Percentiles rank a stretch among this genome's conserved stretches.
These are phyloP conservation scores for Argopecten irradians DNA, from an alignment of 1,140 invertebrate genomes.

Conservation along the genomic window DNA sequence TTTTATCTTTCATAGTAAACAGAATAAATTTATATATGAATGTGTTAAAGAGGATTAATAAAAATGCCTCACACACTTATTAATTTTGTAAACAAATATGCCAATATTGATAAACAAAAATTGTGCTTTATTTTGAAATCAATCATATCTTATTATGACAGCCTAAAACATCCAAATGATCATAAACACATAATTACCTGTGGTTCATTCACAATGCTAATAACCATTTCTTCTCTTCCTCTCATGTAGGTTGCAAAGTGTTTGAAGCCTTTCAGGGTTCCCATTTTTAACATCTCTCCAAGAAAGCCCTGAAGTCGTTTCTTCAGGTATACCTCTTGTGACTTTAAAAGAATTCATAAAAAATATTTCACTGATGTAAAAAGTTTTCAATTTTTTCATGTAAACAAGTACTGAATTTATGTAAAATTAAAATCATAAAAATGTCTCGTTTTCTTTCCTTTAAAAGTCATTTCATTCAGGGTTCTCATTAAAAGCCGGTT, in stretches of 20 bases:
- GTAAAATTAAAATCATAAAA: too few species aligned
- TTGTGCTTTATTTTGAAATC: too few species aligned
- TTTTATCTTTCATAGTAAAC: too few species aligned
- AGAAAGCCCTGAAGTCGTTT: conserved; percentile 69
- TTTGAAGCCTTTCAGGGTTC: conserved; percentile 68
- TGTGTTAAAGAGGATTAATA: not conserved
- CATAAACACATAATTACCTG: conserved; percentile 51
- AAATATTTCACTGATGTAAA: too few species aligned
- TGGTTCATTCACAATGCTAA: conserved; percentile 67
- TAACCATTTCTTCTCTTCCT: conserved; percentile 69
- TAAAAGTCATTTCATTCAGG: too few species aligned
- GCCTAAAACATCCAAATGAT: not conserved
- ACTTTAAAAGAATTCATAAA: conserved; percentile 45
- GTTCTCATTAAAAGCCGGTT: too few species aligned
- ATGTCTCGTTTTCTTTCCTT: too few species aligned
- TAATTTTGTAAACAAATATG: not conserved
- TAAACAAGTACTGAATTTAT: too few species aligned
- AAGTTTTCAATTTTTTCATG: too few species aligned
- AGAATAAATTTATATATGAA: too few species aligned
- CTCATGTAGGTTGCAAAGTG: conserved; percentile 70
- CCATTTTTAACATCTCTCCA: conserved; percentile 65
- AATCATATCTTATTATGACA: too few species aligned
- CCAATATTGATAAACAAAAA: conserved; percentile 14
- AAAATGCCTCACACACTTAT: not conserved
- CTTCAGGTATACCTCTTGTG: conserved; percentile 63